Conservation (phyloP, 2,113 vertebrate species). For the Peromyscus leucopus region DNA sequence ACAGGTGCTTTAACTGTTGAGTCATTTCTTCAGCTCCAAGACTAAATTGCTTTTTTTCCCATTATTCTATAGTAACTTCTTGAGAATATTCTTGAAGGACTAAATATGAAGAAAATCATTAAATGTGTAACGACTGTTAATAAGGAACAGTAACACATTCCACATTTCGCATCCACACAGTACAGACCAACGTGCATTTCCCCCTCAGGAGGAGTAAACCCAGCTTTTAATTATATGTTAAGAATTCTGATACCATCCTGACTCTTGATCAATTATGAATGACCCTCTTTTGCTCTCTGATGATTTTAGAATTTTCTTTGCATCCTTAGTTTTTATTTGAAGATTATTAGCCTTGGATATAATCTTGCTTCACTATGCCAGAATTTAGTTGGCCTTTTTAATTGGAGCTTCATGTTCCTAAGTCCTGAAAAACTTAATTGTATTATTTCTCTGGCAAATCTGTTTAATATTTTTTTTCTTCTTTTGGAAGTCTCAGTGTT, state of each 20-base stretch:
- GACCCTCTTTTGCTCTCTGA: constrained; percentile 44
- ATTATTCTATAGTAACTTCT: background rate
- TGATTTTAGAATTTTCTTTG: constrained; percentile 49
- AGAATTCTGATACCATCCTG: background rate
- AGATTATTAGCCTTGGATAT: background rate
- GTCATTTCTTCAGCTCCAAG: background rate
- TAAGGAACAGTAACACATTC: background rate
- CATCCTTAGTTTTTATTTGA: background rate
- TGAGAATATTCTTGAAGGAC: background rate
- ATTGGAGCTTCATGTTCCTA: background rate
- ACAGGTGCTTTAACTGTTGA: background rate
- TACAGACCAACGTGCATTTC: background rate
- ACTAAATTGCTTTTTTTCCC: background rate
- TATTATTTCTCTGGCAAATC: background rate
- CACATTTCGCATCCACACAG: background rate
- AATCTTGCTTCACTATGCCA: background rate
- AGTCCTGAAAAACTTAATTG: background rate
- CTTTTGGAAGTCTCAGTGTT: background rate
- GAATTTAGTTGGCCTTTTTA: constrained; percentile 17
- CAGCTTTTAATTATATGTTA: constrained; percentile 46
- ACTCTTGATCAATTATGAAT: constrained; percentile 64
- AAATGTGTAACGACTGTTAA: background rate
- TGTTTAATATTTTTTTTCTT: background rate
- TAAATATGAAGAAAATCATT: background rate
- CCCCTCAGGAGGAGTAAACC: background rate